Conservation (phyloP, 2,113 vertebrate genomes). For the Ictalurus punctatus region DNA sequence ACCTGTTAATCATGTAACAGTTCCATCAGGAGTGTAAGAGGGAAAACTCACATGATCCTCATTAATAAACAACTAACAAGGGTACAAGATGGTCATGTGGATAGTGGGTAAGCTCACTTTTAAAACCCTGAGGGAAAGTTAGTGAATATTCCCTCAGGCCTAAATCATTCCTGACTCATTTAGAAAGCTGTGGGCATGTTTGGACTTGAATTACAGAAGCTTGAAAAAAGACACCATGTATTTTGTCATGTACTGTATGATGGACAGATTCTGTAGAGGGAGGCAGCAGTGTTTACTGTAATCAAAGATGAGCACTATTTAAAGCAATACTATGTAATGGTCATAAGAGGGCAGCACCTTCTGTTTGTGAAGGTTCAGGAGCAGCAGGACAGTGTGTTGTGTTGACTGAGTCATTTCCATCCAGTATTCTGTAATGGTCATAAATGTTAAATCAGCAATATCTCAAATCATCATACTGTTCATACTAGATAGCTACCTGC, state of each 20-base stretch:
- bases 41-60: not conserved
- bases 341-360: slow-evolving; percentile 16
- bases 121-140: not conserved
- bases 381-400: not conserved
- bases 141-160: slow-evolving; percentile 10
- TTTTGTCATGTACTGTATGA: not conserved
- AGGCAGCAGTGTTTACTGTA: not conserved
- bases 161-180: not conserved
- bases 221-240: not conserved
- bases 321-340: slow-evolving; percentile 3
- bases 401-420: not conserved
- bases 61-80: slow-evolving; percentile 10
- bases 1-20: slow-evolving; percentile 21
- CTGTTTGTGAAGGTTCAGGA: not conserved
- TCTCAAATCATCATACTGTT: not conserved
- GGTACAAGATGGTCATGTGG: not conserved
- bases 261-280: not conserved
- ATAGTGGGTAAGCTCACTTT: not conserved
- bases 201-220: not conserved
- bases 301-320: not conserved
- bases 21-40: not conserved
- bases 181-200: slow-evolving; percentile 8
- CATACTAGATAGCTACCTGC: not conserved
- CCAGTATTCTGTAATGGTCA: not conserved
- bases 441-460: not conserved